Evolutionary conservation across 2,888 invertebrate genomes (phyloP).

Genomic region (Tethea ocularis): DNA sequence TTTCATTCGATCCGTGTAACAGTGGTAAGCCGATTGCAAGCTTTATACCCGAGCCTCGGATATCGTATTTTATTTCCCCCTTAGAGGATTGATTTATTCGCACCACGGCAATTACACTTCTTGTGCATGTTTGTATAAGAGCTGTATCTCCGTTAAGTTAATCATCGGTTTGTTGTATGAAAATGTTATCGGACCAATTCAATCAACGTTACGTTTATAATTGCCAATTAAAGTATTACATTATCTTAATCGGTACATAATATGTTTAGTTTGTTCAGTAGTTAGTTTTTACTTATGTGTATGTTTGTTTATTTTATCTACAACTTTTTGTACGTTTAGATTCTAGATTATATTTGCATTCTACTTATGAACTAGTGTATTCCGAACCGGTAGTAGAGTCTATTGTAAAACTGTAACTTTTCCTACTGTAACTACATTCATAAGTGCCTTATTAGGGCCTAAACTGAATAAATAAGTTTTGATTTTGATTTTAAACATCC

Average conservation of each 20-base stretch:
- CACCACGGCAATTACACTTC: conserved; percentile 65
- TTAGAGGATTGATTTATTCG: conserved; percentile 69
- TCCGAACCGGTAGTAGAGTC: too few relatives aligned
- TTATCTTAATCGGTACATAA: neutral
- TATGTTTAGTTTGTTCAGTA: too few relatives aligned
- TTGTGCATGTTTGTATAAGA: conserved; percentile 46
- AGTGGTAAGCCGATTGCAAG: conserved; percentile 47
- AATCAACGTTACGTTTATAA: neutral
- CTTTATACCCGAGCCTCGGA: conserved; percentile 36
- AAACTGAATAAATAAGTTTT: too few relatives aligned
- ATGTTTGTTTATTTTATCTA: too few relatives aligned
- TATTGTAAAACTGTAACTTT: too few relatives aligned
- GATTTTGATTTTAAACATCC: too few relatives aligned
- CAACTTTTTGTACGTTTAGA: too few relatives aligned
- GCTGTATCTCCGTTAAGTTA: conserved; percentile 12
- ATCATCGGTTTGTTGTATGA: conserved; percentile 22
- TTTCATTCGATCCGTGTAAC: conserved; percentile 42
- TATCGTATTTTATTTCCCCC: conserved; percentile 57
- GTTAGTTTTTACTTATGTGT: too few relatives aligned
- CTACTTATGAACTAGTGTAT: too few relatives aligned
- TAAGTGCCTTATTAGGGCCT: too few relatives aligned
- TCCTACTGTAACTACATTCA: too few relatives aligned
- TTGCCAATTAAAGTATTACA: neutral
- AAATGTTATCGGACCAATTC: conserved; percentile 17
- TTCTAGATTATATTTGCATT: too few relatives aligned